Conservation (phyloP, 2,888 invertebrate genomes). For the Tridacna gigas region DNA sequence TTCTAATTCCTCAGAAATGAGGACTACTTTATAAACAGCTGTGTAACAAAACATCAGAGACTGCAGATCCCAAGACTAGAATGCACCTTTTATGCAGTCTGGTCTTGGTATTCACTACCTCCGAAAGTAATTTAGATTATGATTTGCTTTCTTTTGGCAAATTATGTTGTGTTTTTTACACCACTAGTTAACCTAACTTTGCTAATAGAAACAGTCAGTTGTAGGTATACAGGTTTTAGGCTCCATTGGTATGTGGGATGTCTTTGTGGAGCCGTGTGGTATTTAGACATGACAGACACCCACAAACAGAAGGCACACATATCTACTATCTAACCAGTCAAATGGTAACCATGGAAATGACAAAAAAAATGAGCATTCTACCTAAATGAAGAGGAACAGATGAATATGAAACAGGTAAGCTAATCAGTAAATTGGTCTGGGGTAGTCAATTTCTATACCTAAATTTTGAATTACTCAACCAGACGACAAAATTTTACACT, state of each 20-base stretch:
- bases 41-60: no score
- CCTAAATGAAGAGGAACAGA: constrained; percentile 21
- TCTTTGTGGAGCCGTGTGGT: background rate
- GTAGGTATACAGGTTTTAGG: no score
- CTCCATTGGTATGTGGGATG: no score
- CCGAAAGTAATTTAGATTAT: background rate
- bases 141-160: background rate
- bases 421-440: background rate
- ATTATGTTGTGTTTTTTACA: no score
- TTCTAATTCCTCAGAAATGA: no score
- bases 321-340: constrained; percentile 3
- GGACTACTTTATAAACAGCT: no score
- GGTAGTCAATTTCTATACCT: no score
- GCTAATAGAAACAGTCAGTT: no score
- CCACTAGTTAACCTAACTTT: no score
- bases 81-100: background rate
- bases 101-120: background rate
- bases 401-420: constrained; percentile 22
- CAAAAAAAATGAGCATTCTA: background rate
- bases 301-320: background rate
- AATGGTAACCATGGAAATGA: constrained; percentile 24
- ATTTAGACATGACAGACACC: constrained; percentile 21
- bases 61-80: no score
- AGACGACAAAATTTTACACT: no score
- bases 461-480: no score